Evolutionary conservation across 2,113 vertebrate genomes (phyloP), one percentile per base, ranked within the genome.

Genomic region (Dasyprocta punctata): DNA sequence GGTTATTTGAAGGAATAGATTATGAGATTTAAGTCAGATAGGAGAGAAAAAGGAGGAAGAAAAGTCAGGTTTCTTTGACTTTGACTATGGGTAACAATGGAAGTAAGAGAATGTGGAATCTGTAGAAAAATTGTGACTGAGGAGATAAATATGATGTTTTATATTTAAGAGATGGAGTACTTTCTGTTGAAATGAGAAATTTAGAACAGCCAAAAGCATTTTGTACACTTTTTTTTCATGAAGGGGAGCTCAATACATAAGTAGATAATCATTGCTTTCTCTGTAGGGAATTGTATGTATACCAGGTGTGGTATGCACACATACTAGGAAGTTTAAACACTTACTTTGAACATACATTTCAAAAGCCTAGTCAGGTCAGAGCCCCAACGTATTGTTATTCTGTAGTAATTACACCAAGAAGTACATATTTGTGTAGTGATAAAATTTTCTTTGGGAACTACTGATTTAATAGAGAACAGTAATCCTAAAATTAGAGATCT

Each of bases 381-480:
- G 82, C 91, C 92, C 97, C 98, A 96, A 98, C 97, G 36, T 97
- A 95, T 85, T 56, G 41, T 67, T 95, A 65, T 96, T 97, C 49
- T 96, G 89, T 86, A 98, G 75, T 86, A 94, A 86, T 96, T 96
- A 97, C 44, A 26, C 12, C 3, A 44, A n/a, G 49, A 77, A 44
- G 38, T 30, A 26, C 26, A n/a, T 3, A 11, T 73, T 36, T 84
- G n/a, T 44, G 3, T 1, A 13, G 52, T 26, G 58, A 4, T 26
- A 36, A 22, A 22, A 10, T 24, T 36, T 44, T 92, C 56, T 41
- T 24, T 52, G 9, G 14, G 36, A 7, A 36, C 65, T 38, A 17
- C 22, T 52, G 47, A 11, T 22, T 87, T 69, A n/a, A 36, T 28
- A 52, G 41, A 33, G 20, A 78, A 73, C 5, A 17, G 13, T 77